Evolutionary conservation across 2,888 invertebrate genomes (phyloP), one percentile per base, ranked within the genome.

Genomic region (Ophion ellenae): DNA sequence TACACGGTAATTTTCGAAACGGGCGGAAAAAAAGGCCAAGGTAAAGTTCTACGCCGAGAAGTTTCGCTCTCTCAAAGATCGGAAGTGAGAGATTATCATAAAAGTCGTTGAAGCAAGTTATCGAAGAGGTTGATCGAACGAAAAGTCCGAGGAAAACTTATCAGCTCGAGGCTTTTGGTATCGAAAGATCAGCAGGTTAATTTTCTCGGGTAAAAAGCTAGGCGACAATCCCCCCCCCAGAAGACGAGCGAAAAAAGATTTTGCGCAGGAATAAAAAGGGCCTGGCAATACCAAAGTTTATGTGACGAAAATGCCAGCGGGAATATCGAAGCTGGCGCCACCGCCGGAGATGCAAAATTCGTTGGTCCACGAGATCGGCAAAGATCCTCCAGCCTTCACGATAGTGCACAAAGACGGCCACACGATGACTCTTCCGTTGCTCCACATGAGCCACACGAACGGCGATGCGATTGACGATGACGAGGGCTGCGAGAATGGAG

Each of bases 341-440:
- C 75, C 84, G 5, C 87, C 89, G 47, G 88, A 87, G 57, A 77
- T 86, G 73, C 87, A 78, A 64, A 87, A 87, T 77, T 83, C 89
- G 63, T 90, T 90, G 87, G 88, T 89, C 73, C 87, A 84, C 71
- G 88, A 88, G 4, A 71, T 83, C 64, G 83, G 80, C 73, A 82
- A 88, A 32, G 89, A 91, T 81, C 84, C 88, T 14, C 90, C 92
- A 5, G 91, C 93, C 7, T 94, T 94, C 73, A 92, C 92, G 24
- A 91, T 94, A 36, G 90, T 94, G 6, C 92, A 92, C 24, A 92
- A 91, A 64, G 91, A 92, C 77, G 91, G 89, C 10, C 87, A 92
- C 20, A 92, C 91, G 11, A 90, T 89, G 71, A 90, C 90, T 24
- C 89, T 93, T 28, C 93, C 93, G 0, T 86, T 93, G 7, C 88